A percentile compares a stretch with the other conserved stretches of the same genome.
phyloP scores from a whole-genome alignment of 2,888 invertebrate species.

The Geotrupes spiniger region DNA sequence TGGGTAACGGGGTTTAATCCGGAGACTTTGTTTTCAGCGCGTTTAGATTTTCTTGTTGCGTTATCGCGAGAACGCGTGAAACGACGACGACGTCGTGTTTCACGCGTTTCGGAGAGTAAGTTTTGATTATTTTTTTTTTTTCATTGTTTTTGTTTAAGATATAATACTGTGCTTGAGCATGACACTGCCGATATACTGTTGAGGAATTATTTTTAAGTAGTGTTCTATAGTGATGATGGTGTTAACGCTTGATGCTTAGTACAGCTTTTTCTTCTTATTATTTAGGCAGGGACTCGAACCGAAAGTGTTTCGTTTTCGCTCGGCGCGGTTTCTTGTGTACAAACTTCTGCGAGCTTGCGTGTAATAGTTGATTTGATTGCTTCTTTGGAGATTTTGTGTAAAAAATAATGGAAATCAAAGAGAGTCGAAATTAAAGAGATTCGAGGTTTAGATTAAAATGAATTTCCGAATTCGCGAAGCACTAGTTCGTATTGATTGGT shows the following conservation, averaged over 20 bases:
- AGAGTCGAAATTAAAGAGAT: too few relatives aligned
- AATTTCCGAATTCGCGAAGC: too few relatives aligned
- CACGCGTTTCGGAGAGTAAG: slow-evolving; percentile 8
- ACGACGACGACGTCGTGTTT: background rate
- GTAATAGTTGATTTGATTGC: too few relatives aligned
- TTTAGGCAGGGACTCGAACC: slow-evolving; percentile 52
- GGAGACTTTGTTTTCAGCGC: too few relatives aligned
- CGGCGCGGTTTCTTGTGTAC: slow-evolving; percentile 18
- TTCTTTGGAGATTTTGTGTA: too few relatives aligned
- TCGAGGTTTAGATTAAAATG: too few relatives aligned
- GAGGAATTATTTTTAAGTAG: slow-evolving; percentile 29
- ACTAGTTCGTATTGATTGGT: too few relatives aligned
- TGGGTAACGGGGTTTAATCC: slow-evolving; percentile 1
- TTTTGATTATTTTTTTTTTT: slow-evolving; percentile 12
- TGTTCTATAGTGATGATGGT: slow-evolving; percentile 31
- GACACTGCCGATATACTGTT: slow-evolving; percentile 28
- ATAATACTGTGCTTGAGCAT: slow-evolving; percentile 43
- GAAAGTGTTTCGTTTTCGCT: slow-evolving; percentile 34
- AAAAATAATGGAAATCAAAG: too few relatives aligned
- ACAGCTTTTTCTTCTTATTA: slow-evolving; percentile 45
- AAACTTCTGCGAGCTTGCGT: slow-evolving; percentile 19
- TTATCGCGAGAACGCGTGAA: background rate
- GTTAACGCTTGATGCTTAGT: slow-evolving; percentile 48
- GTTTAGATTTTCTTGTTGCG: background rate
- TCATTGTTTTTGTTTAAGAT: slow-evolving; percentile 17